Evolutionary conservation across 2,888 invertebrate genomes (phyloP).

Genomic region (Blomia tropicalis): DNA sequence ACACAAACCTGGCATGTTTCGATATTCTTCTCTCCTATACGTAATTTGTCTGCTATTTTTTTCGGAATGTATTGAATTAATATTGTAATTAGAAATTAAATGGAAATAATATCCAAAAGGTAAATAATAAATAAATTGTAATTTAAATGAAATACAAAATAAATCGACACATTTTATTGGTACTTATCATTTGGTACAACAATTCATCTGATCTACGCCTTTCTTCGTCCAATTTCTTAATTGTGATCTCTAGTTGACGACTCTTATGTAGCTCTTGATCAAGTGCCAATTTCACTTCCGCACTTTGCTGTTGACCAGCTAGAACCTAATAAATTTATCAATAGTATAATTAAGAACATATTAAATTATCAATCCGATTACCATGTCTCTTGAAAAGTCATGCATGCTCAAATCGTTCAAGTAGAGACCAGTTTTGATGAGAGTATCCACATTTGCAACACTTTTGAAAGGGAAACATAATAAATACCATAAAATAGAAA

Average conservation of each 20-base stretch:
- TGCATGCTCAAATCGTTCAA: conserved; percentile 99
- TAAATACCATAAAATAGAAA: background rate
- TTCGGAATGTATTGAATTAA: conserved; percentile 66
- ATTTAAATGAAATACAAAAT: background rate
- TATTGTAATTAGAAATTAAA: background rate
- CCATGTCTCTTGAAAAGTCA: conserved; percentile 68
- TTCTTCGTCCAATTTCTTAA: conserved; percentile 84
- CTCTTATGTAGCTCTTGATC: conserved; percentile 89
- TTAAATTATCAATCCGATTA: conserved; percentile 28
- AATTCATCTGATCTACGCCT: conserved; percentile 89
- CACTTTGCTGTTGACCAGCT: conserved; percentile 62
- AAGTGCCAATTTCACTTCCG: conserved; percentile 79
- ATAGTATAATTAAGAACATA: background rate
- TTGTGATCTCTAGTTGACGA: conserved; percentile 84
- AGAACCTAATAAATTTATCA: conserved; percentile 32
- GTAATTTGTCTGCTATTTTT: conserved; percentile 78
- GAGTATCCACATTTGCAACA: conserved; percentile 80
- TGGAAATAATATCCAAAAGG: background rate
- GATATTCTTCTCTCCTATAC: conserved; percentile 86
- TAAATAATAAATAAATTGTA: background rate
- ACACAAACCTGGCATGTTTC: conserved; percentile 75
- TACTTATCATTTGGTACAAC: conserved; percentile 76
- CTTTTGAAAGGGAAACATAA: conserved; percentile 32
- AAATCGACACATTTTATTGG: no score
- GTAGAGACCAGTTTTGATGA: conserved; percentile 80